Conservation (phyloP, 2,113 vertebrate species). For the Lates calcarifer region DNA sequence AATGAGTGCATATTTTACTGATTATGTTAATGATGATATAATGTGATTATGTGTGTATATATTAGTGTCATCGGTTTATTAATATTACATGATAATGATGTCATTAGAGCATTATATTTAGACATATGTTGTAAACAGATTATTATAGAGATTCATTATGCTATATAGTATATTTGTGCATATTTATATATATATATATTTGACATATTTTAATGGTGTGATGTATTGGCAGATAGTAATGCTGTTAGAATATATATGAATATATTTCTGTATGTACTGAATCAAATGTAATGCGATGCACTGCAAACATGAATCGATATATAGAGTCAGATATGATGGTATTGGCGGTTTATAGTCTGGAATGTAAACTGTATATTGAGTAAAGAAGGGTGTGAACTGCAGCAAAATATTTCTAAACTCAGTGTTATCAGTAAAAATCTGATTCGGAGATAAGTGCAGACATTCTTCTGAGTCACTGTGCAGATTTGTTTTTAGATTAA, state of each 20-base stretch:
- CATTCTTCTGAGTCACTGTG: background rate
- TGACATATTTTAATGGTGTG: background rate
- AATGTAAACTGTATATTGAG: too few species aligned
- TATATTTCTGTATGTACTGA: background rate
- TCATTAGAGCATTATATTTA: slow-evolving; percentile 24
- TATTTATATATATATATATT: background rate
- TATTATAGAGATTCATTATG: background rate
- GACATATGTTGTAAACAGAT: slow-evolving; percentile 11
- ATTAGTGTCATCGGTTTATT: background rate
- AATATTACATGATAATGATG: slow-evolving; percentile 43
- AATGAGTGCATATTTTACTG: slow-evolving; percentile 8
- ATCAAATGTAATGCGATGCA: background rate
- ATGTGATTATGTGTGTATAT: slow-evolving; percentile 14
- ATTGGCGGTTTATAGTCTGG: background rate
- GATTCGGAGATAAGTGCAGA: background rate
- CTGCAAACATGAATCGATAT: background rate
- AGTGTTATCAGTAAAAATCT: background rate
- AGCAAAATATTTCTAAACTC: background rate
- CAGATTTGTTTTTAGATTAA: background rate
- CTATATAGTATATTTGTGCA: background rate
- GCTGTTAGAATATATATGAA: background rate
- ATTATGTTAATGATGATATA: background rate
- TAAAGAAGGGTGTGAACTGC: background rate
- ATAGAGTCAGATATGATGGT: background rate
- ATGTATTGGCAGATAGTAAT: background rate